Base-by-base conservation (phyloP, 2,797 vertebrate species). In the Trematomus bernacchii region DNA sequence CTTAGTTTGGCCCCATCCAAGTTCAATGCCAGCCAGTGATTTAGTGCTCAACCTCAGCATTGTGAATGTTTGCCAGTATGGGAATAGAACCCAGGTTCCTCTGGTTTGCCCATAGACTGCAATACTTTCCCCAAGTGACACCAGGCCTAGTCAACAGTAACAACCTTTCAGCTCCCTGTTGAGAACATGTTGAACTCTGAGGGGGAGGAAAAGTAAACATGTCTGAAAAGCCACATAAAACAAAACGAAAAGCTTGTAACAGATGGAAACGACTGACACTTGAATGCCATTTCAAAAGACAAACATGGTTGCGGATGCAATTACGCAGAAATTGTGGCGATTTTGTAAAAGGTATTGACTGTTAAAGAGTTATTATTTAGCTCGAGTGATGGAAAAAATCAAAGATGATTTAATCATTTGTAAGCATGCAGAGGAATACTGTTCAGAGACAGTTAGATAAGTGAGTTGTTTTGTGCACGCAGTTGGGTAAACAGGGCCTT, bases 101-200 rank as follows among this genome's bases (percentile, higher is more conserved):
- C 1, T 37, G 58, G 65, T 74, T 59, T 69, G 16, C n/a, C 23
- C 74, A 27, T 51, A 2, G 5, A 68, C 60, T 33, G 68, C 67
- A 19, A 51, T 7, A 30, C 33, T 63, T 37, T 67, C 37, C 59
- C 64, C 18, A 19, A 52, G 61, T 51, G 57, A 43, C 11, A 65
- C 30, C 23, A 37, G 16, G 10, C 16, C 18, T 1, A 60, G 37
- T 81, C 72, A 65, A 80, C 66, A 82, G 59, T n/a, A 75, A 73
- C 53, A 73, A 50, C 27, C 13, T 10, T 54, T 47, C 40, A 14
- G 40, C 54, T 79, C 76, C 63, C 66, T 48, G 40, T 2, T 70
- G 76, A 73, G 68, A 79, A 83, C 57, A 53, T 13, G 54, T 14
- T 57, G 62, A 73, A 71, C 64, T 72, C 5, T 15, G 44, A 40